Conservation (phyloP, 2,888 invertebrate species). For the Noctua janthina region DNA sequence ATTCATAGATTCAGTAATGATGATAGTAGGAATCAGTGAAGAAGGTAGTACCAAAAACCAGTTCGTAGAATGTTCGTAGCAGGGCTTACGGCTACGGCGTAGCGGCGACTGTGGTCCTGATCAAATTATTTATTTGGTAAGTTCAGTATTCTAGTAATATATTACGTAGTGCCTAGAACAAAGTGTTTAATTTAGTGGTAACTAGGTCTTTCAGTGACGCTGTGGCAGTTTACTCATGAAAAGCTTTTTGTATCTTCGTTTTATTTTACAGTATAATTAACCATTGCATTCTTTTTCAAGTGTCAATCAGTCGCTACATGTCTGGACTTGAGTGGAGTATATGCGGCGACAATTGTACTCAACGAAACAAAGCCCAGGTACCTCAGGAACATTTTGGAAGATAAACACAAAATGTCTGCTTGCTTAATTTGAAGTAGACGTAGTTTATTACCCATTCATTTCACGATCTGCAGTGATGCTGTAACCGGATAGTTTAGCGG, state of each 20-base stretch:
- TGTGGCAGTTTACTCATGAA: not conserved
- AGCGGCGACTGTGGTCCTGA: not conserved
- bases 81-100: not conserved
- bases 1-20: not conserved
- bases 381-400: not conserved
- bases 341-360: not conserved
- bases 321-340: not conserved
- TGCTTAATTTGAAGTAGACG: not conserved
- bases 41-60: not conserved
- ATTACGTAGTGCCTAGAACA: not conserved
- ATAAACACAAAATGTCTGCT: not conserved
- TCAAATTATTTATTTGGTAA: not conserved
- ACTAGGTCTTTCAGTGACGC: not conserved
- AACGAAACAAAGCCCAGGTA: not conserved
- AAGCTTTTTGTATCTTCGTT: not conserved
- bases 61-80: not conserved
- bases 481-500: not conserved
- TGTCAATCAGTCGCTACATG: not conserved
- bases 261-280: not conserved
- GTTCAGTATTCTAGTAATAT: not conserved
- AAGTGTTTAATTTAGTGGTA: not conserved
- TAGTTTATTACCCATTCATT: not conserved
- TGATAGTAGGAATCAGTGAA: not conserved
- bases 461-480: not conserved
- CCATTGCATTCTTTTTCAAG: not conserved